These are phyloP conservation scores for Pyrrhia umbra DNA, from an alignment of 2,888 invertebrate species.

Conservation along the genomic window DNA sequence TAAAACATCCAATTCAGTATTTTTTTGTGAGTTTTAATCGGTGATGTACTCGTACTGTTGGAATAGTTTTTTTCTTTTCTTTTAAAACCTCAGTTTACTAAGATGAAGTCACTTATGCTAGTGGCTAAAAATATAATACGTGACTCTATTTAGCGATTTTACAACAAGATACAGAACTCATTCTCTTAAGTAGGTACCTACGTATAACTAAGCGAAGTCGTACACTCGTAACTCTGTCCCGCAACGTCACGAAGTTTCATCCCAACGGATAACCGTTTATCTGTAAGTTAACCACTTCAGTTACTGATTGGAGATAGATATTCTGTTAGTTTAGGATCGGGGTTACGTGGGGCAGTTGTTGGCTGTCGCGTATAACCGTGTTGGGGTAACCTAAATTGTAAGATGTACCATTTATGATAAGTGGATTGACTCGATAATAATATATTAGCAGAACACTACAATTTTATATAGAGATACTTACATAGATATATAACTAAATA, in stretches of 20 bases:
- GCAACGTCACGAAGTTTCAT: slow-evolving; percentile 39
- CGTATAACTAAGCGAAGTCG: neutral
- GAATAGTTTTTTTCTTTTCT: no score
- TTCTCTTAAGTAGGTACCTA: no score
- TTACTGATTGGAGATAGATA: slow-evolving; percentile 56
- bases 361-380: slow-evolving; percentile 20
- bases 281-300: slow-evolving; percentile 53
- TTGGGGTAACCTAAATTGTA: slow-evolving; percentile 31
- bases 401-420: slow-evolving; percentile 2
- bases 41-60: no score
- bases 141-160: no score
- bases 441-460: no score
- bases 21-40: no score
- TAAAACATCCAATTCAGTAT: no score
- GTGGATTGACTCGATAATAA: neutral
- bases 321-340: slow-evolving; percentile 51
- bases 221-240: slow-evolving; percentile 1
- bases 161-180: neutral
- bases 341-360: slow-evolving; percentile 21
- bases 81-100: neutral
- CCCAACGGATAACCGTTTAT: slow-evolving; percentile 53
- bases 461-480: no score
- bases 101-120: neutral
- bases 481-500: no score
- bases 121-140: neutral